Base-by-base conservation (phyloP, 2,113 vertebrate species). In the Tylochromis polylepis region DNA sequence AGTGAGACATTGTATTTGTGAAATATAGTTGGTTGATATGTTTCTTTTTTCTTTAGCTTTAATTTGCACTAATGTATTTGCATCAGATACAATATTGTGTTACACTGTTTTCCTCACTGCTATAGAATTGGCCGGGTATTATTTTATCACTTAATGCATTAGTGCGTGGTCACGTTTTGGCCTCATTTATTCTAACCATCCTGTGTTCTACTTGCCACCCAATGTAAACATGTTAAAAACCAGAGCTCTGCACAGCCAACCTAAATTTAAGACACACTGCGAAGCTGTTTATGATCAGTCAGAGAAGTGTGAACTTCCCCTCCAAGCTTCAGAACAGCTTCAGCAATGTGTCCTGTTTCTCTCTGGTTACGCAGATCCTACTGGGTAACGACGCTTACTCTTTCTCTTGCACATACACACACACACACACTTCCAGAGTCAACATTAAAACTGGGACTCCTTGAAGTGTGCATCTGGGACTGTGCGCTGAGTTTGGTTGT, bases 381-480 rank as follows among this genome's bases (percentile, higher is more conserved):
- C 87, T 77, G 91, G 87, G 87, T 95, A 95, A 95, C 90, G 94
- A 94, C 90, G 91, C 87, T 88, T 89, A 11, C 78, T 57, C 77
- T 72, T 85, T 84, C 82, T 81, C 77, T 10, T 38, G 7, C 62
- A 18, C 22, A 75, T 20, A 46, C 24, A 49, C 43, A 49, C 14
- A 41, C 83, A 83, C 87, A 84, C 88, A 55, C 90, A 79, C 91
- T 93, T 93, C 91, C 91, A 93, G 88, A 94, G 94, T 95, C 94
- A 94, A 94, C 94, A 95, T 94, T 92, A 94, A 95, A 94, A 94
- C 81, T 90, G 86, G 92, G 92, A 91, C 94, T 95, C 91, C 94
- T 94, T 95, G 93, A 95, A 95, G 94, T 94, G 93, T 91, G 93
- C 94, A 95, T 95, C 95, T 95, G 94, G 94, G 92, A 91, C 95